These are phyloP conservation scores for Erynnis tages DNA, from an alignment of 2,888 invertebrate genomes.

Conservation along the genomic window DNA sequence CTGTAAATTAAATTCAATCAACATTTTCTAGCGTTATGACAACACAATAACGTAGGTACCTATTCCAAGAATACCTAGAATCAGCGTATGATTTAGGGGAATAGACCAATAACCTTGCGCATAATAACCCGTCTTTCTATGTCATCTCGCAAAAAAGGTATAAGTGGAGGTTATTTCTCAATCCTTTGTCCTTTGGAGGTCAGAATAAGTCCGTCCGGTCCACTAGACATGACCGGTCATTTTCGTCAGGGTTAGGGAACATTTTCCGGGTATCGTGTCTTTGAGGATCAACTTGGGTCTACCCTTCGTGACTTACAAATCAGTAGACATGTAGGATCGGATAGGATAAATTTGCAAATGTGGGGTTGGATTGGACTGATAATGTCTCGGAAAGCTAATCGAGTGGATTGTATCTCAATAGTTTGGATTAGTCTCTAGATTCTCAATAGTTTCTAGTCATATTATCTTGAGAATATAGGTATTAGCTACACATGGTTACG, in stretches of 20 bases:
- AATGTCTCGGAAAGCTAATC: too few relatives aligned
- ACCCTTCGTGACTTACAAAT: neutral
- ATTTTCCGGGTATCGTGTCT: conserved; percentile 11
- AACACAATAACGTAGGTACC: too few relatives aligned
- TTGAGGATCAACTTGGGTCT: conserved; percentile 2
- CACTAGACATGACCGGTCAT: conserved; percentile 12
- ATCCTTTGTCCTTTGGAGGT: conserved; percentile 14
- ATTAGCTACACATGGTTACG: too few relatives aligned
- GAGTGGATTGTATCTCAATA: too few relatives aligned
- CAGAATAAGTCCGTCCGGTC: conserved; percentile 16
- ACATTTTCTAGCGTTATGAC: too few relatives aligned
- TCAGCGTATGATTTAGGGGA: neutral
- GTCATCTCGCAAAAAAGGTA: conserved; percentile 15
- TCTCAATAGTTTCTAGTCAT: too few relatives aligned
- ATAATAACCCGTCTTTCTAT: conserved; percentile 8
- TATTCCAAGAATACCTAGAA: neutral
- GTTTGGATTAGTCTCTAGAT: too few relatives aligned
- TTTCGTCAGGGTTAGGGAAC: conserved; percentile 5
- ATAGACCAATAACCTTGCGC: neutral
- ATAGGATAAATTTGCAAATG: neutral
- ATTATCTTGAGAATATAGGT: too few relatives aligned
- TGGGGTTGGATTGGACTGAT: neutral
- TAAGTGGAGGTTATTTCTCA: neutral
- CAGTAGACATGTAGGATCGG: neutral
- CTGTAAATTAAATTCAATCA: too few relatives aligned